Evolutionary conservation across 1,140 invertebrate species (phyloP).

Genomic region (Brachionus koreanus): DNA sequence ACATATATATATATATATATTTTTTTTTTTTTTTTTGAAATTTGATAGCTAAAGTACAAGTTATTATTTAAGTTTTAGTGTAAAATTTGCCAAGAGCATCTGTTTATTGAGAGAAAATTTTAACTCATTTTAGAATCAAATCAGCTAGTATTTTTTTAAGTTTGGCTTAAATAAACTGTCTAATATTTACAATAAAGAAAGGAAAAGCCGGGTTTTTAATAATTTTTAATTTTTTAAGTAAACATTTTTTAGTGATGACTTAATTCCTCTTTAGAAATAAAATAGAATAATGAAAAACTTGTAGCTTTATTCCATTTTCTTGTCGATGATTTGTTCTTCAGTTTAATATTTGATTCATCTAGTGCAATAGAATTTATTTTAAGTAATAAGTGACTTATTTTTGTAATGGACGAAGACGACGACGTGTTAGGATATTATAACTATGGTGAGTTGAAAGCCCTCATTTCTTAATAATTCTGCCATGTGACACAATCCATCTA

Average conservation of each 20-base stretch:
- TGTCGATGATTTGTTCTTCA: not conserved
- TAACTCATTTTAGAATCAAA: not conserved
- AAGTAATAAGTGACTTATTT: not conserved
- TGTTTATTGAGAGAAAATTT: not conserved
- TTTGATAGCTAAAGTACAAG: not conserved
- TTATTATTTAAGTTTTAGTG: not conserved
- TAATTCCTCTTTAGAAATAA: not conserved
- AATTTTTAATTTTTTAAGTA: not conserved
- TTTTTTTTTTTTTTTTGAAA: no score
- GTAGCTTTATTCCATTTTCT: not conserved
- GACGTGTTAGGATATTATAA: slow-evolving; percentile 37
- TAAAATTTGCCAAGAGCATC: not conserved
- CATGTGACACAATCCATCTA: not conserved
- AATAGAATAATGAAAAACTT: not conserved
- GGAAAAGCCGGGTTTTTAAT: not conserved
- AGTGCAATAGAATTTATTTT: not conserved
- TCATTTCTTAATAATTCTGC: not conserved
- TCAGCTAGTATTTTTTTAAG: not conserved
- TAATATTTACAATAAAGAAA: not conserved
- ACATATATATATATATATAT: no score
- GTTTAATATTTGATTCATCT: not conserved
- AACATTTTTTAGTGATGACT: slow-evolving; percentile 7
- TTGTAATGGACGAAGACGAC: slow-evolving; percentile 15
- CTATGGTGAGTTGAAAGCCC: slow-evolving; percentile 6
- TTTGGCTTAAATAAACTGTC: not conserved